phyloP scores from a whole-genome alignment of 2,113 vertebrate species.

The Phalacrocorax brasilianus region DNA sequence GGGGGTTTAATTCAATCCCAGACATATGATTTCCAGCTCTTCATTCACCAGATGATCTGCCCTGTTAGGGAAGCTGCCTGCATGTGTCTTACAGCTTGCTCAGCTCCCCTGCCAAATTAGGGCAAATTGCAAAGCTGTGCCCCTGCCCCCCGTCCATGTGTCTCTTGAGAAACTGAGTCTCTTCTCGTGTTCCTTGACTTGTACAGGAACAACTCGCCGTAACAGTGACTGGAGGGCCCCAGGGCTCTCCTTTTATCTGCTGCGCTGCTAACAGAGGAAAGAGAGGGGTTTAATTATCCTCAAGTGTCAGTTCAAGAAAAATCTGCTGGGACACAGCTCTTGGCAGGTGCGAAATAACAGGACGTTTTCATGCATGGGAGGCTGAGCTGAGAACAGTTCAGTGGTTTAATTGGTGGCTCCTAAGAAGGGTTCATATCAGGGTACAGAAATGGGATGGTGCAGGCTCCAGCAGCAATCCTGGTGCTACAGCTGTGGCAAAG shows the following conservation, averaged over 20 bases:
- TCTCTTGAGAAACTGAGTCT: background rate
- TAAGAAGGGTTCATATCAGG: background rate
- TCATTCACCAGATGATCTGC: background rate
- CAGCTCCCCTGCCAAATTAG: background rate
- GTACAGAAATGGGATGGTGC: slow-evolving; percentile 9
- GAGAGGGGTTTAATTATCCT: slow-evolving; percentile 61
- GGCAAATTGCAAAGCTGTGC: background rate
- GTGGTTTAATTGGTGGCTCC: slow-evolving; percentile 28
- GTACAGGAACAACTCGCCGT: background rate
- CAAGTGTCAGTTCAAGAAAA: slow-evolving; percentile 59
- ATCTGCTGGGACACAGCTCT: slow-evolving; percentile 57
- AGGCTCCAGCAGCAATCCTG: background rate
- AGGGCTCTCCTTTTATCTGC: slow-evolving; percentile 25
- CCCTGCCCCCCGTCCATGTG: background rate
- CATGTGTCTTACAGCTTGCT: background rate
- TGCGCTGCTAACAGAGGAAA: background rate
- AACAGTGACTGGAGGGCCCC: background rate
- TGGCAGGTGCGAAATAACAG: slow-evolving; percentile 61
- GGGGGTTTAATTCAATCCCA: background rate
- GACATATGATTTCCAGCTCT: background rate
- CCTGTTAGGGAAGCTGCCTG: background rate
- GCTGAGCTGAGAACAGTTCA: slow-evolving; percentile 39
- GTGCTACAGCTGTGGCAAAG: background rate
- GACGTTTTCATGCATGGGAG: slow-evolving; percentile 47
- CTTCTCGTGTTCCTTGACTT: background rate